These are phyloP conservation scores for Anisognathus igniventris DNA, from an alignment of 2,797 vertebrate genomes.

Conservation along the genomic window DNA sequence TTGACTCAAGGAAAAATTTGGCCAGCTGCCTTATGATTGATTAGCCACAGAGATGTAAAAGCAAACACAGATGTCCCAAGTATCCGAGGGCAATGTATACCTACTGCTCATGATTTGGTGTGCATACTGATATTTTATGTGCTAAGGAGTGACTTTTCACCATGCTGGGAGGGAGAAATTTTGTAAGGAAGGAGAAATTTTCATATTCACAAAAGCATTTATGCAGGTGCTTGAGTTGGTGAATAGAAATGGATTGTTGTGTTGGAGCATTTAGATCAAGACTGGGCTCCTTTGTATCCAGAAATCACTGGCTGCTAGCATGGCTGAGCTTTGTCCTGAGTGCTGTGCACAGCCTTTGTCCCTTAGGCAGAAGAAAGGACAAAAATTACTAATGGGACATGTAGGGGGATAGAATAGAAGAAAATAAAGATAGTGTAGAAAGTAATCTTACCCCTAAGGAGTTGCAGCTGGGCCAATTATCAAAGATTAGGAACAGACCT, in stretches of 20 bases:
- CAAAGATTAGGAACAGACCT: too few relatives aligned
- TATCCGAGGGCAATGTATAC: not conserved
- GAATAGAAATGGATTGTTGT: not conserved
- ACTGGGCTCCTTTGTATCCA: not conserved
- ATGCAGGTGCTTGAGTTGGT: not conserved
- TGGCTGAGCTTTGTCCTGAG: not conserved
- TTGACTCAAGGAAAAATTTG: not conserved
- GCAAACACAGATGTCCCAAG: not conserved
- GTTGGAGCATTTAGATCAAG: not conserved
- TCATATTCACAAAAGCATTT: not conserved
- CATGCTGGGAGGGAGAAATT: not conserved
- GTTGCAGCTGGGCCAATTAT: too few relatives aligned
- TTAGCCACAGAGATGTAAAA: not conserved
- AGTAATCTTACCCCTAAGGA: too few relatives aligned
- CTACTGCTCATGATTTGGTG: not conserved
- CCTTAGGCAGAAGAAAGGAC: not conserved
- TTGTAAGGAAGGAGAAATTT: not conserved
- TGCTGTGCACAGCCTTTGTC: not conserved
- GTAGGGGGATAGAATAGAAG: too few relatives aligned
- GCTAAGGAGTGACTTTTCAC: not conserved
- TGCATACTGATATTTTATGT: not conserved
- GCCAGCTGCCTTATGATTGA: not conserved
- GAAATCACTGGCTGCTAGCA: not conserved
- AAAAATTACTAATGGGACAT: not conserved
- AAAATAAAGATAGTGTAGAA: too few relatives aligned